Percentiles rank a stretch among this genome's conserved stretches.
phyloP scores from a whole-genome alignment of 2,888 invertebrate species.

The Anthrax anthrax region DNA sequence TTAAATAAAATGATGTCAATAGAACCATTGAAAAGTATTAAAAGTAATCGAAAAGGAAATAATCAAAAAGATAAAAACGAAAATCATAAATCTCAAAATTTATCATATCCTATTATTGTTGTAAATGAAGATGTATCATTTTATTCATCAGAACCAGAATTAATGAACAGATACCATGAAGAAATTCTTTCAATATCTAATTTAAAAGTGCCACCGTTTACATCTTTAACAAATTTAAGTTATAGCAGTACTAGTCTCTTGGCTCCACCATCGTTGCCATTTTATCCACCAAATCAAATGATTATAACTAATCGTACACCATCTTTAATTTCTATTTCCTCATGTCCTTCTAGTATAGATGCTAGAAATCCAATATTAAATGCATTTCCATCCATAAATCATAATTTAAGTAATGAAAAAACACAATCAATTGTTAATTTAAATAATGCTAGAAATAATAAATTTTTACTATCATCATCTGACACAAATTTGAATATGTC shows the following conservation, averaged over 20 bases:
- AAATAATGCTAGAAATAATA: slow-evolving; percentile 23
- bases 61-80: background rate
- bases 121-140: background rate
- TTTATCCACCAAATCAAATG: background rate
- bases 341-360: too few relatives aligned
- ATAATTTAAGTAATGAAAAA: too few relatives aligned
- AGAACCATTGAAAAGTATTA: slow-evolving; percentile 11
- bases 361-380: too few relatives aligned
- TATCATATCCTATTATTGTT: background rate
- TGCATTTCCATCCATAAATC: background rate
- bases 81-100: background rate
- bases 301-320: background rate
- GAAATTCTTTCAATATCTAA: background rate
- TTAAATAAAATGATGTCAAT: background rate
- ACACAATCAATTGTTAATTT: slow-evolving; percentile 3
- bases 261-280: too few relatives aligned
- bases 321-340: slow-evolving; percentile 1
- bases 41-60: slow-evolving; percentile 14
- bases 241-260: background rate
- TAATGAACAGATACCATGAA: background rate
- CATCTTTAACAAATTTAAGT: slow-evolving; percentile 10
- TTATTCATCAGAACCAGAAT: slow-evolving; percentile 11
- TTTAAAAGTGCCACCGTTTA: slow-evolving; percentile 2
- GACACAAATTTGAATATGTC: slow-evolving; percentile 12
- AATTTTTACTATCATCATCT: slow-evolving; percentile 11